These are phyloP conservation scores for Lordiphosa andalusiaca DNA, from an alignment of 2,888 invertebrate genomes.

Conservation along the genomic window DNA sequence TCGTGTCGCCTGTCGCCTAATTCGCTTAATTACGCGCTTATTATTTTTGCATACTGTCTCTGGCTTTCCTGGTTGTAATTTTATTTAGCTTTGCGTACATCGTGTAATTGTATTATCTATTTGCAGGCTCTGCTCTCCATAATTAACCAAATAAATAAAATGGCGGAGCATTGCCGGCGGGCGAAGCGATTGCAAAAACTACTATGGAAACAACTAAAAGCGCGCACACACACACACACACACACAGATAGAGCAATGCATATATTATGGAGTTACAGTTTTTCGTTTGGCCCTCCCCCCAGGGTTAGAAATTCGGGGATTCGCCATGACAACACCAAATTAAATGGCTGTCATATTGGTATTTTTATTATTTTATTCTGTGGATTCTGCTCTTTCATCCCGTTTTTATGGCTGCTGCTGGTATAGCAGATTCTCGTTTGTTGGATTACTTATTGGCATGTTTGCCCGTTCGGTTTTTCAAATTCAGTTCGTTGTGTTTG, in stretches of 20 bases:
- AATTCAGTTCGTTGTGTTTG: slow-evolving; percentile 45
- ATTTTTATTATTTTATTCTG: slow-evolving; percentile 24
- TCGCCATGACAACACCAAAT: slow-evolving; percentile 55
- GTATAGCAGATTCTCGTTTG: slow-evolving; percentile 36
- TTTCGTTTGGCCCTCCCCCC: background rate
- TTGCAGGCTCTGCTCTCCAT: slow-evolving; percentile 52
- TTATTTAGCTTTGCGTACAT: slow-evolving; percentile 70
- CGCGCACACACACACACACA: too few relatives aligned
- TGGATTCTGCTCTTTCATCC: slow-evolving; percentile 1
- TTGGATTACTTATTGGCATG: slow-evolving; percentile 57
- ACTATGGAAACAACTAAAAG: slow-evolving; percentile 17
- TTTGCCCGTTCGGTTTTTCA: slow-evolving; percentile 47
- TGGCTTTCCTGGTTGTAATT: slow-evolving; percentile 41
- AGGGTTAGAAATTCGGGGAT: background rate
- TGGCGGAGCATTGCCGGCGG: slow-evolving; percentile 50
- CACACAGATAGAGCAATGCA: background rate
- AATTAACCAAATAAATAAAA: slow-evolving; percentile 75
- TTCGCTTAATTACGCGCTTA: slow-evolving; percentile 75
- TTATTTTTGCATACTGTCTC: slow-evolving; percentile 65
- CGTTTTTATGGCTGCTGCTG: slow-evolving; percentile 7
- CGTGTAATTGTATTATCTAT: slow-evolving; percentile 72
- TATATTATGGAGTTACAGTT: slow-evolving; percentile 29
- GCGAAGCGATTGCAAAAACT: slow-evolving; percentile 16
- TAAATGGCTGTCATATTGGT: slow-evolving; percentile 52
- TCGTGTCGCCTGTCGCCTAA: slow-evolving; percentile 54